These are phyloP conservation scores for Congeria kusceri DNA, from an alignment of 2,888 invertebrate genomes.

Conservation along the genomic window DNA sequence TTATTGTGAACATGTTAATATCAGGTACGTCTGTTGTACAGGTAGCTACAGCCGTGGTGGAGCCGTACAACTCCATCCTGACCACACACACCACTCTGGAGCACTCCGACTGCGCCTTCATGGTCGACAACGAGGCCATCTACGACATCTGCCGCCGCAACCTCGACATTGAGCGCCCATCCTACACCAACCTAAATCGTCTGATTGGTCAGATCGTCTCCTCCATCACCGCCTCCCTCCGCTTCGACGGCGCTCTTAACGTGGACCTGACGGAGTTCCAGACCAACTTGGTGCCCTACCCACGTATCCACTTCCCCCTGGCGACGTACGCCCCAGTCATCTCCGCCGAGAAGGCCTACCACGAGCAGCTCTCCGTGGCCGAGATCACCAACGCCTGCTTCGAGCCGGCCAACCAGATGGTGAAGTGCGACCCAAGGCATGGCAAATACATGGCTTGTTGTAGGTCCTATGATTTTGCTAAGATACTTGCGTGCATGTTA, in stretches of 20 bases:
- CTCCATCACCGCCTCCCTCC: constrained; percentile 84
- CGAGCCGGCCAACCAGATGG: constrained; percentile 82
- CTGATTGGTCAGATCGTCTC: constrained; percentile 93
- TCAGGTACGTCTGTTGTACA: too few species aligned
- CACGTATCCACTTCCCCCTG: constrained; percentile 93
- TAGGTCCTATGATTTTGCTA: constrained; percentile 30
- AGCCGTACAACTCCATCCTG: too few species aligned
- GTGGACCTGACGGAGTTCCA: constrained; percentile 87
- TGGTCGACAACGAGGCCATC: constrained; percentile 97
- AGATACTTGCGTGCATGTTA: too few species aligned
- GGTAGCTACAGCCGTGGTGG: too few species aligned
- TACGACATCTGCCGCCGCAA: constrained; percentile 94
- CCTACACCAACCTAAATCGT: constrained; percentile 95
- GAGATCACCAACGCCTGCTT: constrained; percentile 80
- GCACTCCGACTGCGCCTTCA: constrained; percentile 98
- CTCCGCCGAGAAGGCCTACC: constrained; percentile 97
- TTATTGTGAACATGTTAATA: too few species aligned
- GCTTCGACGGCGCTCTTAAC: constrained; percentile 91
- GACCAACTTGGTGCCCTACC: constrained; percentile 85
- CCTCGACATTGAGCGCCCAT: constrained; percentile 92
- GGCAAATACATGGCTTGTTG: constrained; percentile 86
- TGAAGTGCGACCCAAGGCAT: constrained; percentile 83
- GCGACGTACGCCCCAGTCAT: constrained; percentile 95
- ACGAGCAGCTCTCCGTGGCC: constrained; percentile 89
- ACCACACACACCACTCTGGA: constrained; percentile 90